These are phyloP conservation scores for Atta cephalotes DNA, from an alignment of 1,140 invertebrate genomes.

Conservation along the genomic window DNA sequence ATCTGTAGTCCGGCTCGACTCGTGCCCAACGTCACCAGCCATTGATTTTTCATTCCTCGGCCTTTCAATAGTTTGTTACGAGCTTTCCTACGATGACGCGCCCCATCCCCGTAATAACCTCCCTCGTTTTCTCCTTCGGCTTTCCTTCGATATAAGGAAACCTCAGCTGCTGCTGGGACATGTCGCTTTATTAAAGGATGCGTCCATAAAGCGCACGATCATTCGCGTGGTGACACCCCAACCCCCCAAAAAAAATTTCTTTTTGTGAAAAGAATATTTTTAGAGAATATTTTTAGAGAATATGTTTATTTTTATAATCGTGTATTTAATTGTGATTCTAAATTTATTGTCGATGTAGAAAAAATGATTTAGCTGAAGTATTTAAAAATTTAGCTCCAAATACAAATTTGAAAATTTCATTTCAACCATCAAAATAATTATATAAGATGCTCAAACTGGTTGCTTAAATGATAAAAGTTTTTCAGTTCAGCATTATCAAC, in stretches of 20 bases:
- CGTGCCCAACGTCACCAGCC: slow-evolving; percentile 73
- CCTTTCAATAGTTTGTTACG: slow-evolving; percentile 86
- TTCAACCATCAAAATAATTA: too few relatives aligned
- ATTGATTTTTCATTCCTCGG: slow-evolving; percentile 86
- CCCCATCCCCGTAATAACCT: slow-evolving; percentile 72
- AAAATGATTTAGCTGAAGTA: too few relatives aligned
- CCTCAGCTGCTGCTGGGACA: slow-evolving; percentile 15
- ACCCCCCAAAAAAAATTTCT: background rate
- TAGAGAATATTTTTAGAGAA: background rate
- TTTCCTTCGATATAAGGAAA: slow-evolving; percentile 65
- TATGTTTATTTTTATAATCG: background rate
- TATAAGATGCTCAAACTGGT: too few relatives aligned
- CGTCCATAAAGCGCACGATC: slow-evolving; percentile 7
- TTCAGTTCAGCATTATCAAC: too few relatives aligned
- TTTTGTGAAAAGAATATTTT: background rate
- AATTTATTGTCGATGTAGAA: background rate
- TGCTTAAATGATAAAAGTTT: too few relatives aligned
- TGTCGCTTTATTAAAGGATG: slow-evolving; percentile 57
- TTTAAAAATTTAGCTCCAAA: too few relatives aligned
- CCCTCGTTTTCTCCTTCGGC: slow-evolving; percentile 62
- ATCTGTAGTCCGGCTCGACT: slow-evolving; percentile 73
- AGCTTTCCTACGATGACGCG: slow-evolving; percentile 82
- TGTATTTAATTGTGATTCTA: background rate
- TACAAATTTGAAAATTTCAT: too few relatives aligned
- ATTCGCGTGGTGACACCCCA: background rate